A percentile compares a stretch with the other conserved stretches of the same genome.
phyloP scores from a whole-genome alignment of 2,888 invertebrate species.

The Augochlorella aurata region DNA sequence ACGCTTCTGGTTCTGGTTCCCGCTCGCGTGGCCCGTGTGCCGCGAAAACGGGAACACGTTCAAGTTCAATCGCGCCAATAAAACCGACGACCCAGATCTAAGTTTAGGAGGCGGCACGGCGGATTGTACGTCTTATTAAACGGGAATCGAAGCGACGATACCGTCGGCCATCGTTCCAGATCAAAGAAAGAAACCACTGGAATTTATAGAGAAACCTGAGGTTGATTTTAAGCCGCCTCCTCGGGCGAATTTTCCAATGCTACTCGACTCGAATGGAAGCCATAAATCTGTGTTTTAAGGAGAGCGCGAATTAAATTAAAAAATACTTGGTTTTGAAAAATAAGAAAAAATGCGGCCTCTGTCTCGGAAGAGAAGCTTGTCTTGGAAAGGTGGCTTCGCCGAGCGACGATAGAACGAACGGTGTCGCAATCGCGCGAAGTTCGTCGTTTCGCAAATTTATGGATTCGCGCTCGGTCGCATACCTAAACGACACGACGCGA shows the following conservation, averaged over 20 bases:
- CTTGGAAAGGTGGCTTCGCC: too few species aligned
- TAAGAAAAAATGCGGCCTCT: too few species aligned
- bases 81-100: slow-evolving; percentile 61
- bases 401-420: not conserved
- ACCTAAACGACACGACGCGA: slow-evolving; percentile 9
- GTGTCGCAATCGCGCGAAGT: not conserved
- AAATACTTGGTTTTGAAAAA: too few species aligned
- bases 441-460: slow-evolving; percentile 47
- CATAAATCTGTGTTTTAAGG: too few species aligned
- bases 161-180: not conserved
- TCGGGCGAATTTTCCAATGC: too few species aligned
- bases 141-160: slow-evolving; percentile 57
- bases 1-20: not conserved
- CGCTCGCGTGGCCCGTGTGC: not conserved
- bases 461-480: slow-evolving; percentile 25
- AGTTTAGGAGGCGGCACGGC: slow-evolving; percentile 46
- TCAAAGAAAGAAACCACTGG: not conserved
- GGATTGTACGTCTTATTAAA: slow-evolving; percentile 47
- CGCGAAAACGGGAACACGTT: slow-evolving; percentile 57
- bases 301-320: too few species aligned
- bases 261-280: too few species aligned
- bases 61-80: slow-evolving; percentile 62
- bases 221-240: too few species aligned
- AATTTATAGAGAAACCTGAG: too few species aligned
- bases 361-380: too few species aligned